A percentile compares a stretch with the other conserved stretches of the same genome.
These are phyloP conservation scores for Entomobrya proxima DNA, from an alignment of 2,888 invertebrate species.

Conservation along the genomic window DNA sequence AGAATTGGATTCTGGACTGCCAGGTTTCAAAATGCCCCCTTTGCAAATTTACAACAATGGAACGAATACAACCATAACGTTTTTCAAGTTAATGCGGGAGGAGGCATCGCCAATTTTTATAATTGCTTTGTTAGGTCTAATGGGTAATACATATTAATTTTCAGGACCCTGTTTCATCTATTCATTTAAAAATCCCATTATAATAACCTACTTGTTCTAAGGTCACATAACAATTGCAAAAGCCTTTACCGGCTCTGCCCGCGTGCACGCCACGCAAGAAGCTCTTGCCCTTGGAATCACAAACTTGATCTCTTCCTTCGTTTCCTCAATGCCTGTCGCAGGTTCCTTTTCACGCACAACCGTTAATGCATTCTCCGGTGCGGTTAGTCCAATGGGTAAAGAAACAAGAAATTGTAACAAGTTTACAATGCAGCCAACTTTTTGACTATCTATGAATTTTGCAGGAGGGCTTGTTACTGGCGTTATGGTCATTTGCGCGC, in stretches of 20 bases:
- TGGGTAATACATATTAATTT: slow-evolving; percentile 58
- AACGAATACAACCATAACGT: slow-evolving; percentile 62
- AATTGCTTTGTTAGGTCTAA: slow-evolving; percentile 69
- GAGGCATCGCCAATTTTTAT: slow-evolving; percentile 72
- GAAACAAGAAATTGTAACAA: neutral
- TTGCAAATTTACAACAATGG: slow-evolving; percentile 60
- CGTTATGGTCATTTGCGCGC: slow-evolving; percentile 80
- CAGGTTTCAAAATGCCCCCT: slow-evolving; percentile 68
- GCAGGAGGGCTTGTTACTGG: slow-evolving; percentile 45
- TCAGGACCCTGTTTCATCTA: neutral
- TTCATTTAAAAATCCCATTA: no score
- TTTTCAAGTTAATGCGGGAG: slow-evolving; percentile 68
- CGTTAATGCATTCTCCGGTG: slow-evolving; percentile 72
- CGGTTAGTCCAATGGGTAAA: slow-evolving; percentile 65
- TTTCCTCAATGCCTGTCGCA: slow-evolving; percentile 67
- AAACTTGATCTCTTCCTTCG: slow-evolving; percentile 67
- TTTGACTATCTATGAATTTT: neutral
- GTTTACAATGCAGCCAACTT: neutral
- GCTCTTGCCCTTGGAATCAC: slow-evolving; percentile 70
- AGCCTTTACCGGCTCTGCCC: slow-evolving; percentile 60
- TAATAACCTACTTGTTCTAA: no score
- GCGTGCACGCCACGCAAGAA: slow-evolving; percentile 71
- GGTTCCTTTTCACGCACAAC: slow-evolving; percentile 71
- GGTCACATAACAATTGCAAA: slow-evolving; percentile 56
- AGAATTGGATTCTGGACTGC: slow-evolving; percentile 66